Evolutionary conservation across 2,888 invertebrate genomes (phyloP).

Genomic region (Aplocera efformata): DNA sequence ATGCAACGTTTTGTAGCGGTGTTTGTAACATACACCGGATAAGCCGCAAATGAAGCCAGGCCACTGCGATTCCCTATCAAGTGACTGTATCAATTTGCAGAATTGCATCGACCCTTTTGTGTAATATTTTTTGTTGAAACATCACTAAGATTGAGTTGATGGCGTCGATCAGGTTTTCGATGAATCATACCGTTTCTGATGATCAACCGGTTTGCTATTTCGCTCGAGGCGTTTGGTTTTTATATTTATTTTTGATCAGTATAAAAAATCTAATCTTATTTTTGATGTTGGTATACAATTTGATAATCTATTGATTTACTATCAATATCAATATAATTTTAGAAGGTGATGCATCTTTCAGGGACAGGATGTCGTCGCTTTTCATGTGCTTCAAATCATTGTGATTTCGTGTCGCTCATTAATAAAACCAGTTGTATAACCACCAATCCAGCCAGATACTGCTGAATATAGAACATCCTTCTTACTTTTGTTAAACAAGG

Average conservation of each 20-base stretch:
- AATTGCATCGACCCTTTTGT: conserved; percentile 52
- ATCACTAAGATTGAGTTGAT: conserved; percentile 47
- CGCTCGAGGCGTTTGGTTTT: conserved; percentile 32
- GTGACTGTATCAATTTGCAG: conserved; percentile 53
- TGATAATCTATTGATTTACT: conserved; percentile 11
- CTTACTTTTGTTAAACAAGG: conserved; percentile 48
- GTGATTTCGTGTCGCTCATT: conserved; percentile 44
- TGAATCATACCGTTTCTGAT: conserved; percentile 57
- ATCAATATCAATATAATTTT: too few relatives aligned
- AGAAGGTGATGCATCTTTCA: conserved; percentile 12
- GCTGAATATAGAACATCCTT: conserved; percentile 56
- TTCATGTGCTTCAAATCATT: too few relatives aligned
- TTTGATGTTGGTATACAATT: conserved; percentile 3
- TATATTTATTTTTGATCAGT: conserved; percentile 23
- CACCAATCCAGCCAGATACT: too few relatives aligned
- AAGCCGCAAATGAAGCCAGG: conserved; percentile 51
- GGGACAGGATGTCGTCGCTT: too few relatives aligned
- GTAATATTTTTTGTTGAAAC: conserved; percentile 51
- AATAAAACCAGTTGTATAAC: conserved; percentile 51
- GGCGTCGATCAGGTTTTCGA: conserved; percentile 46
- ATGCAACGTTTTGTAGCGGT: conserved; percentile 32
- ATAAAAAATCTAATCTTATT: conserved; percentile 11
- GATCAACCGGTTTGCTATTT: conserved; percentile 25
- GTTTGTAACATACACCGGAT: conserved; percentile 50
- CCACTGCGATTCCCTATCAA: conserved; percentile 46